phyloP scores from a whole-genome alignment of 2,113 vertebrate genomes.

The Poecilia latipinna region DNA sequence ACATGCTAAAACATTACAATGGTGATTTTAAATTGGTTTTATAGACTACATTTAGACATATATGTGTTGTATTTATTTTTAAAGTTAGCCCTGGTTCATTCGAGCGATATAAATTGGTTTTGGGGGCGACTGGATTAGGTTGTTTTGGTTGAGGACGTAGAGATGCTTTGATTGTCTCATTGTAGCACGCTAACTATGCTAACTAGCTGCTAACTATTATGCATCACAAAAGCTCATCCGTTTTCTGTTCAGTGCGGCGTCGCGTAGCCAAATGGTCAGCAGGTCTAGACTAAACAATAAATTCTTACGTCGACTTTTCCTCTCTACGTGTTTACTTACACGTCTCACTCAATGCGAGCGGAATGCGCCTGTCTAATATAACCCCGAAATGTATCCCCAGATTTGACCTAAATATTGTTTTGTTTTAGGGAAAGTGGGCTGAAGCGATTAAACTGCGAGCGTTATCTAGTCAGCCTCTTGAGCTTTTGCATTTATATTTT shows the following conservation, averaged over 20 bases:
- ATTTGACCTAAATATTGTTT: constrained; percentile 65
- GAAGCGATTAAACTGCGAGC: constrained; percentile 32
- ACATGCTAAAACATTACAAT: constrained; percentile 37
- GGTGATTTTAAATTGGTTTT: neutral
- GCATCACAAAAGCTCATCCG: constrained; percentile 77
- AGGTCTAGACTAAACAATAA: constrained; percentile 57
- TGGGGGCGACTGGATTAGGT: neutral
- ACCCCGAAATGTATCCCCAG: constrained; percentile 2
- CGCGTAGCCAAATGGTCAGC: constrained; percentile 66
- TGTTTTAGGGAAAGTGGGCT: constrained; percentile 48
- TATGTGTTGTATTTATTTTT: rapidly evolving
- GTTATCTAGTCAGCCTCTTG: neutral
- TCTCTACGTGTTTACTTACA: neutral
- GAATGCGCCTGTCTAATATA: constrained; percentile 3
- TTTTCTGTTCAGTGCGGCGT: constrained; percentile 52
- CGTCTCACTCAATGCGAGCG: neutral
- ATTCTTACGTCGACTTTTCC: constrained; percentile 15
- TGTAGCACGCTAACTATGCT: constrained; percentile 64
- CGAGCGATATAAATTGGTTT: rapidly evolving
- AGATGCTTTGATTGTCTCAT: constrained; percentile 63
- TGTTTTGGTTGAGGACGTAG: constrained; percentile 50
- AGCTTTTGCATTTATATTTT: constrained; percentile 8
- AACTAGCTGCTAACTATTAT: constrained; percentile 73
- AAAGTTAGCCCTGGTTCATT: neutral
- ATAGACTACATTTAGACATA: rapidly evolving